phyloP scores from a whole-genome alignment of 2,113 vertebrate genomes.

The Sinocyclocheilus anophthalmus region DNA sequence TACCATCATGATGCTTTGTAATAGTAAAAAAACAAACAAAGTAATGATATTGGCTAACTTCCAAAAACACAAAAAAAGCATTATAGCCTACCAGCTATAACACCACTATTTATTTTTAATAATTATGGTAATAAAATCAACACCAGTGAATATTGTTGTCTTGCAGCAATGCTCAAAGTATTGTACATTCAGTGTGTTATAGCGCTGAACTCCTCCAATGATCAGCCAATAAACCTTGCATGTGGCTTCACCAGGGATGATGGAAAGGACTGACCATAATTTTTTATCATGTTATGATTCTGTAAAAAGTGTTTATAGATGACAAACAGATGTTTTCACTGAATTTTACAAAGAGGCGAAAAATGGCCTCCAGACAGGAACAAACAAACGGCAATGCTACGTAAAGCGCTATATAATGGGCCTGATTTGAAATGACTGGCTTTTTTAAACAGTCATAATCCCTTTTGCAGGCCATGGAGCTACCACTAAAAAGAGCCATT shows the following conservation, averaged over 20 bases:
- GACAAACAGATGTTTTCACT: conserved; percentile 57
- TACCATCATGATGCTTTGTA: neutral
- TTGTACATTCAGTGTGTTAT: neutral
- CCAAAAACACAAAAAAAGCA: neutral
- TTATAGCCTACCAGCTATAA: neutral
- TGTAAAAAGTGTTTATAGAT: conserved; percentile 57
- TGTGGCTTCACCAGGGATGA: conserved; percentile 12
- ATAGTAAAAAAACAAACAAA: neutral
- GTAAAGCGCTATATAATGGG: conserved; percentile 58
- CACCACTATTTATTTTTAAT: neutral
- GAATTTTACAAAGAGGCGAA: conserved; percentile 34
- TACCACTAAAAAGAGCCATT: conserved; percentile 54
- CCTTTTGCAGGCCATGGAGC: conserved; percentile 51
- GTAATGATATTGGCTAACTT: neutral
- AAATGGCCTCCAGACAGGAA: conserved; percentile 58
- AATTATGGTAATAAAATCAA: neutral
- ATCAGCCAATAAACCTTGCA: neutral
- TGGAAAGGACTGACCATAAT: conserved; percentile 27
- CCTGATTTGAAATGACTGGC: conserved; percentile 58
- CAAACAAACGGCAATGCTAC: conserved; percentile 49
- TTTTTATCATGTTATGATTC: conserved; percentile 55
- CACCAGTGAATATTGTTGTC: neutral
- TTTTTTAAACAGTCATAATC: conserved; percentile 64
- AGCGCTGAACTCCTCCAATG: neutral
- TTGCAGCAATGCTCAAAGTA: neutral